Conservation (phyloP, 1,140 invertebrate species). For the Geopemphigus sp. region DNA sequence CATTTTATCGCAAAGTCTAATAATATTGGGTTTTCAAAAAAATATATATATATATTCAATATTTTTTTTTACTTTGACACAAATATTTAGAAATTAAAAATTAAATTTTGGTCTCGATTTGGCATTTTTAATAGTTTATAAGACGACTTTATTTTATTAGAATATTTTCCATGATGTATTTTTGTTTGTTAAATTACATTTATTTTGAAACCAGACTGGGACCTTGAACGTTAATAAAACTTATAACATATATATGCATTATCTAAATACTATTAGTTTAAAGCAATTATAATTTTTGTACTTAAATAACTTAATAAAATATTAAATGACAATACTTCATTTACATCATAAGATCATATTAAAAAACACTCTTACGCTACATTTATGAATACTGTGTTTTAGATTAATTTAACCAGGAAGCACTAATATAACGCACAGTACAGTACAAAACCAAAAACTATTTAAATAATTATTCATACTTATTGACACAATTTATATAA, state of each 20-base stretch:
- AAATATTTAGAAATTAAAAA: neutral
- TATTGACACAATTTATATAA: no score
- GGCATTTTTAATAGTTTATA: neutral
- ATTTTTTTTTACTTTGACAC: neutral
- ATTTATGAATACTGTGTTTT: no score
- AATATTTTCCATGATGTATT: neutral
- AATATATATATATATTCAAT: no score
- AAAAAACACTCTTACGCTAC: neutral
- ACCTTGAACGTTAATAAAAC: conserved; percentile 24
- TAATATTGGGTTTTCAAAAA: no score
- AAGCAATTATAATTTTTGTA: neutral
- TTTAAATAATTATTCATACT: no score
- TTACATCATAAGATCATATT: neutral
- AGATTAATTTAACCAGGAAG: no score
- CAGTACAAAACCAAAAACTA: no score
- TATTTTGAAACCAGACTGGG: conserved; percentile 5
- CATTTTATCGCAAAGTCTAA: no score
- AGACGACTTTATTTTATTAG: neutral
- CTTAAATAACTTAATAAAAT: neutral
- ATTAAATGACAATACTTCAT: no score
- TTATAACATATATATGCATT: neutral
- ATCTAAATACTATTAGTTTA: neutral
- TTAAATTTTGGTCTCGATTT: neutral
- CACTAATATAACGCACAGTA: no score
- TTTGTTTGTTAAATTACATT: neutral